These are phyloP conservation scores for Gallinago media DNA, from an alignment of 2,113 vertebrate genomes.

Conservation along the genomic window DNA sequence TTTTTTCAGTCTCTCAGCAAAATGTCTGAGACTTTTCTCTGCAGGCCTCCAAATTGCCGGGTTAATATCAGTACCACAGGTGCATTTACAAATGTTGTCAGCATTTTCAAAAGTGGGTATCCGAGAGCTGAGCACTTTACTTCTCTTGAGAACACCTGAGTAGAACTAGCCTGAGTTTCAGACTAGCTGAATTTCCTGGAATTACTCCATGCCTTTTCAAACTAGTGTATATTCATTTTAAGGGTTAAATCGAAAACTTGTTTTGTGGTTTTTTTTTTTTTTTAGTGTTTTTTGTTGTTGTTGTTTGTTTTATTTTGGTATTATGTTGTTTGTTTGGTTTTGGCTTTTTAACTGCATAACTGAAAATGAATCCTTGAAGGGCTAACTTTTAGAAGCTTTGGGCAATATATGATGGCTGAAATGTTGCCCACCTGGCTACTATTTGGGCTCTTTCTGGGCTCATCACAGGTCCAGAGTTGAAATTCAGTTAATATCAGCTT, in stretches of 20 bases:
- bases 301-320: no score
- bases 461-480: neutral
- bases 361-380: neutral
- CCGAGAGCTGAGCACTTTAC: neutral
- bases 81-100: neutral
- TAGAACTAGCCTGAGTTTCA: neutral
- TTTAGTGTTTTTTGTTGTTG: no score
- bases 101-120: neutral
- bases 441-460: neutral
- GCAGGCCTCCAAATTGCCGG: neutral
- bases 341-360: neutral
- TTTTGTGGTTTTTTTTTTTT: no score
- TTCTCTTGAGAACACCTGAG: neutral
- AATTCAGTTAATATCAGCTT: neutral
- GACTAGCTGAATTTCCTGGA: neutral
- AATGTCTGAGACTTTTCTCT: neutral
- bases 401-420: neutral
- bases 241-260: neutral
- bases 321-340: no score
- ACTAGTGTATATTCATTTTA: neutral
- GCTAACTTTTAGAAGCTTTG: neutral
- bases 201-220: neutral
- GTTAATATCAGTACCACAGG: neutral
- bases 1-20: neutral
- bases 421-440: neutral